Conservation (phyloP, 2,113 vertebrate species). For the Indicator maculatus region DNA sequence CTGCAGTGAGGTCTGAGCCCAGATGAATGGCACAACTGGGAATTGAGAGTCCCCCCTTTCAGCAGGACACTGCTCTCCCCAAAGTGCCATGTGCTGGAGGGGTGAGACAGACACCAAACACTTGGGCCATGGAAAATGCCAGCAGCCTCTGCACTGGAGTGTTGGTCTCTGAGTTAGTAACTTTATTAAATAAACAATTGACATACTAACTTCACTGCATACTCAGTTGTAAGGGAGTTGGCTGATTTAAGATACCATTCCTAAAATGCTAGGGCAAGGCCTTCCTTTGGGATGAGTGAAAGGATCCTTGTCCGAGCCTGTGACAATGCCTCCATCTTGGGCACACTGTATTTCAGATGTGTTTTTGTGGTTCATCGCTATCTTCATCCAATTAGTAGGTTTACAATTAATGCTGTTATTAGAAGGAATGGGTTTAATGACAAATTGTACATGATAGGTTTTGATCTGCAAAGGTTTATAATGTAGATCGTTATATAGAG, state of each 20-base stretch:
- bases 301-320: not conserved
- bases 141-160: not conserved
- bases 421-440: slow-evolving; percentile 52
- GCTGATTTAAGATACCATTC: not conserved
- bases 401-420: slow-evolving; percentile 59
- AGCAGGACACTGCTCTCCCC: fast-evolving
- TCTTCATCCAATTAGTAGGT: slow-evolving; percentile 7
- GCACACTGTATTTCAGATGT: not conserved
- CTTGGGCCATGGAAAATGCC: not conserved
- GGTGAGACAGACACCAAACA: too few relatives aligned
- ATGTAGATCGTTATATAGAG: slow-evolving; percentile 54
- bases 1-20: not conserved
- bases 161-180: not conserved
- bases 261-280: fast-evolving
- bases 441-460: slow-evolving; percentile 33
- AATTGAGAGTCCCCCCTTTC: fast-evolving
- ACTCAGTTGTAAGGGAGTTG: not conserved
- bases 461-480: slow-evolving; percentile 44
- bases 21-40: fast-evolving
- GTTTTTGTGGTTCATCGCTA: not conserved
- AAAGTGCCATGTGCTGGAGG: fast-evolving
- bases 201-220: not conserved
- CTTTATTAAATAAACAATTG: not conserved
- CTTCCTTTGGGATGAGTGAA: not conserved
- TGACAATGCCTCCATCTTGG: not conserved